Evolutionary conservation across 30 jellyfish, hydroid and myxozoan genomes (phyloP).

Genomic region (Rhopilema esculentum): DNA sequence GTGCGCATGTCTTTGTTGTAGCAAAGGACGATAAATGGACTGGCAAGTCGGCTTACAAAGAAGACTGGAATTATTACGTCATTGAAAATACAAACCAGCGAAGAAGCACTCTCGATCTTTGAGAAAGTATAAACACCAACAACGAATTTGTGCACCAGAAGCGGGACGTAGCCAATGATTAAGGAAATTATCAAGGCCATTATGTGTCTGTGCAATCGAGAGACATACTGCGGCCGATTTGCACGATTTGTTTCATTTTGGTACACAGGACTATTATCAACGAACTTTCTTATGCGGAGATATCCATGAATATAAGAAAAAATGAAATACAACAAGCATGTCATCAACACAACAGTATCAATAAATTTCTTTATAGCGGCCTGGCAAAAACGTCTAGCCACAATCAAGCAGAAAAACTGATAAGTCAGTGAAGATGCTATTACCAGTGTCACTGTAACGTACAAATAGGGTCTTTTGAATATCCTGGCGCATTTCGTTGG

Average conservation of each 20-base stretch:
- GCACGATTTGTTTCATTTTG: neutral
- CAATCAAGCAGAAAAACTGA: neutral
- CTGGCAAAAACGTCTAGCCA: neutral
- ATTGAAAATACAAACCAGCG: neutral
- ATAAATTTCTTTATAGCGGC: neutral
- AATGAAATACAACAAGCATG: neutral
- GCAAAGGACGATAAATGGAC: neutral
- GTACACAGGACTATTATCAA: neutral
- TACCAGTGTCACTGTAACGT: neutral
- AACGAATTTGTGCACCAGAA: neutral
- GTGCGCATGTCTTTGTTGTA: neutral
- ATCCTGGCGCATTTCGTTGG: neutral
- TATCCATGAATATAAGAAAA: neutral
- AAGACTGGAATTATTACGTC: neutral
- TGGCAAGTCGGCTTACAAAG: neutral
- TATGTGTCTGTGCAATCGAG: neutral
- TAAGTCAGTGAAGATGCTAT: neutral
- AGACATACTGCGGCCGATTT: neutral
- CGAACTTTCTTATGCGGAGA: neutral
- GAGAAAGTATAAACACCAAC: neutral
- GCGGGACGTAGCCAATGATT: neutral
- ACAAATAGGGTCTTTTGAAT: neutral
- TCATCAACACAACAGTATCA: neutral
- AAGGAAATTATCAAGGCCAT: neutral
- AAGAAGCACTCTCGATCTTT: neutral